phyloP scores from a whole-genome alignment of 2,113 vertebrate genomes.

The Bubalus kerabau region DNA sequence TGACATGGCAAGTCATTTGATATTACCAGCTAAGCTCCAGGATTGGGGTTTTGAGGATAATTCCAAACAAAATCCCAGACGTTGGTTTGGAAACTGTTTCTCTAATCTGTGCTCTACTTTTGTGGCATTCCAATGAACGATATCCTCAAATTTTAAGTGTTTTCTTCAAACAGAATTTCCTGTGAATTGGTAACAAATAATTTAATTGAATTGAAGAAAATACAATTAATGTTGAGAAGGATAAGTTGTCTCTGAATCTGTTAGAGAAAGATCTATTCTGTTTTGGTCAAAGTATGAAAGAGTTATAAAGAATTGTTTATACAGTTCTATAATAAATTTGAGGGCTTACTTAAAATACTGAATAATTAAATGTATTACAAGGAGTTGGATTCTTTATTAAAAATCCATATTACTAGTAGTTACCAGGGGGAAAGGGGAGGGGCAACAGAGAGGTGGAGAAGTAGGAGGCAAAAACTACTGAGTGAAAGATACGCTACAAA shows the following conservation, averaged over 20 bases:
- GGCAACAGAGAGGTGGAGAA: background rate
- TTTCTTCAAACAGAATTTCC: slow-evolving; percentile 55
- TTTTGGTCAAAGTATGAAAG: slow-evolving; percentile 10
- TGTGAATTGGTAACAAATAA: slow-evolving; percentile 67
- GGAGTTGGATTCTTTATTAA: background rate
- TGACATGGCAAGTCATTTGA: slow-evolving; percentile 43
- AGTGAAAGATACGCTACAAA: background rate
- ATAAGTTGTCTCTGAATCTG: slow-evolving; percentile 54
- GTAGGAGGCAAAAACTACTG: background rate
- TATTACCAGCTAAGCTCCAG: slow-evolving; percentile 59
- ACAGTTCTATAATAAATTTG: background rate
- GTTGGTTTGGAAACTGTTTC: slow-evolving; percentile 69
- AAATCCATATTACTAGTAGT: background rate
- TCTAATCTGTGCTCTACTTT: slow-evolving; percentile 8
- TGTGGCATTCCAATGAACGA: slow-evolving; percentile 51
- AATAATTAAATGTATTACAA: background rate
- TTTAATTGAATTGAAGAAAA: slow-evolving; percentile 57
- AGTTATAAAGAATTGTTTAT: background rate
- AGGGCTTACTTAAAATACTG: slow-evolving; percentile 14
- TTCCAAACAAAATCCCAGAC: slow-evolving; percentile 62
- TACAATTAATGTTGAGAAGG: slow-evolving; percentile 52
- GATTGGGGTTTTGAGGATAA: slow-evolving; percentile 54
- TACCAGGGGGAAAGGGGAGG: background rate
- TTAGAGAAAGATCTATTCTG: slow-evolving; percentile 41
- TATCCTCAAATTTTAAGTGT: slow-evolving; percentile 28